Base-by-base conservation (phyloP, 2,888 invertebrate species). In the Malacosoma neustria region DNA sequence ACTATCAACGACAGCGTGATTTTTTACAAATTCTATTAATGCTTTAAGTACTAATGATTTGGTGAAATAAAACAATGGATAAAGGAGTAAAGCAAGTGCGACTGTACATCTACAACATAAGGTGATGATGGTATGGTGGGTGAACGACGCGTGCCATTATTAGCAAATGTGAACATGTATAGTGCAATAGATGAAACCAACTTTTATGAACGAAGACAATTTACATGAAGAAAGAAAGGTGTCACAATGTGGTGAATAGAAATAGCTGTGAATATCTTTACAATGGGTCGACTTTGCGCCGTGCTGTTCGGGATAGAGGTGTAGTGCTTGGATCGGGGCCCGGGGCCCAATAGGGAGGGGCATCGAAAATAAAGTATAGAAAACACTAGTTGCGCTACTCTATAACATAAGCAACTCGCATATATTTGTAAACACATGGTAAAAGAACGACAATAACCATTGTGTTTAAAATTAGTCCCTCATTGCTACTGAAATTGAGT, bases 201-300 rank as follows among this genome's bases (percentile, higher is more conserved):
- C 22, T 9, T 22, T 48, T 49, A 37, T 49, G 39, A 39, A 38
- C 40, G 54, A 47, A 45, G 53, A 47, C 40, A 47, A 41, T 45
- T 48, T 49, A 53, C 47, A 46, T 30, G 48, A 51, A 50, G 42
- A 52, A 56, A 54, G 53, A 56, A 49, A 45, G 54, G 53, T 47
- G 54, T 53, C 54, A 58, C 47, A 50, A 57, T 54, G 51, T 50
- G 45, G 41, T 54, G 52, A 58, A 36, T 39, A 32, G 42, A 49
- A 42, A 49, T 43, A 47, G 42, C 36, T 43, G 40, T 48, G 35
- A 39, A 34, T 41, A 41, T 37, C 38, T 39, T 22, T 22, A 73
- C 80, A 80, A 82, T 82, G 84, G 84, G 84, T 82, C 61, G 82
- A 82, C 84, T 82, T 82, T 54, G 65, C 65, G 77, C 60, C 77